These are phyloP conservation scores for Amphimedon queenslandica DNA, from an alignment of 37 sponge, comb jelly and placozoan species.

Conservation along the genomic window DNA sequence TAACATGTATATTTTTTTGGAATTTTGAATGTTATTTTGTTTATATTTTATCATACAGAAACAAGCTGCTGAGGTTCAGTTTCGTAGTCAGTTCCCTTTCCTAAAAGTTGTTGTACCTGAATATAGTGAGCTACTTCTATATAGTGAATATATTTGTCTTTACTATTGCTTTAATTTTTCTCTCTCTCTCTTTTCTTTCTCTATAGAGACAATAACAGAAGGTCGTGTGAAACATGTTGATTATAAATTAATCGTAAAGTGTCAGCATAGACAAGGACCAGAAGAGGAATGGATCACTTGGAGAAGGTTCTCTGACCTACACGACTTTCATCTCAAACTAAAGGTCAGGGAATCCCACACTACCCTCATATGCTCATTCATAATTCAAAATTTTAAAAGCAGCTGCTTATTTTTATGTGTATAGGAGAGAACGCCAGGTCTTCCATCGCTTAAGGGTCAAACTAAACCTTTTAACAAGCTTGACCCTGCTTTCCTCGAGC, in stretches of 20 bases:
- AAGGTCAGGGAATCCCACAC: constrained; percentile 11
- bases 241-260: constrained; percentile 38
- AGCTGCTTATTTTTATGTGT: too few species aligned
- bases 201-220: neutral
- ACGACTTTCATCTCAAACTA: constrained; percentile 58
- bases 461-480: constrained; percentile 39
- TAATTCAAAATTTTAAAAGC: too few species aligned
- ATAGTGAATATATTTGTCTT: neutral
- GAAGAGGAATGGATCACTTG: constrained; percentile 35
- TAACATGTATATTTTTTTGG: neutral
- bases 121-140: neutral
- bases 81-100: neutral
- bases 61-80: constrained; percentile 1
- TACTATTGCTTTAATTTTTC: neutral
- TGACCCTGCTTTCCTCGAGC: constrained; percentile 39
- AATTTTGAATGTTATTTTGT: neutral
- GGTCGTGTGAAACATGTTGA: constrained; percentile 24
- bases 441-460: constrained; percentile 16
- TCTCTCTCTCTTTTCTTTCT: neutral
- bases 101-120: neutral
- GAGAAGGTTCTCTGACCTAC: constrained; percentile 56
- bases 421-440: neutral
- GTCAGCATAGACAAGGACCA: constrained; percentile 34
- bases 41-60: neutral
- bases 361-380: neutral